Evolutionary conservation across 53 echinoderm and acorn worm species (phyloP).

Genomic region (Holothuria scabra): DNA sequence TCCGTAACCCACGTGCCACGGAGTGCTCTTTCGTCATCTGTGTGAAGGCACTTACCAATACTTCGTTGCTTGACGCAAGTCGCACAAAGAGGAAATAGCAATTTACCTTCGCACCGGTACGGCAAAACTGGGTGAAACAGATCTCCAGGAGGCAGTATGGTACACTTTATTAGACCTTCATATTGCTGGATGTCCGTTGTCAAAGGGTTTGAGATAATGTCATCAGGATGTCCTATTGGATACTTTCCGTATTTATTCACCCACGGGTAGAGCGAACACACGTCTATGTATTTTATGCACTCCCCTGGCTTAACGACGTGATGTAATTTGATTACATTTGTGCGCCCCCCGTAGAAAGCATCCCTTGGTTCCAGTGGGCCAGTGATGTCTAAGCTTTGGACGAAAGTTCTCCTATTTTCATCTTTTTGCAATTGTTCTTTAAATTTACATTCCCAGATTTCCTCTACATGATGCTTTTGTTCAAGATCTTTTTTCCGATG

Average conservation of each 20-base stretch:
- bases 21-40: neutral
- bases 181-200: constrained; percentile 48
- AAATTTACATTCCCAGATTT: constrained; percentile 64
- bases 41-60: no score
- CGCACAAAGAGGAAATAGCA: constrained; percentile 73
- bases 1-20: constrained; percentile 67
- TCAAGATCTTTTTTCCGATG: neutral
- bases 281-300: constrained; percentile 63
- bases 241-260: constrained; percentile 59
- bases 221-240: constrained; percentile 66
- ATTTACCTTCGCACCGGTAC: constrained; percentile 35
- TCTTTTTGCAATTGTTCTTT: constrained; percentile 11
- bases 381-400: neutral
- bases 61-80: constrained; percentile 39
- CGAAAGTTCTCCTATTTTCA: neutral
- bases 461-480: neutral
- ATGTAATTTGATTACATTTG: constrained; percentile 42
- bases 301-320: constrained; percentile 26
- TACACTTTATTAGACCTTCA: constrained; percentile 68
- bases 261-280: constrained; percentile 68
- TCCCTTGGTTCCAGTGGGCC: constrained; percentile 33
- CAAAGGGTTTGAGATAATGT: constrained; percentile 31
- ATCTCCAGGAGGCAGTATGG: constrained; percentile 53
- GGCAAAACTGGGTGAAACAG: constrained; percentile 72
- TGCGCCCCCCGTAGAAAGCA: constrained; percentile 57